Conservation (phyloP, 2,113 vertebrate species). For the Periophthalmodon schlosseri region DNA sequence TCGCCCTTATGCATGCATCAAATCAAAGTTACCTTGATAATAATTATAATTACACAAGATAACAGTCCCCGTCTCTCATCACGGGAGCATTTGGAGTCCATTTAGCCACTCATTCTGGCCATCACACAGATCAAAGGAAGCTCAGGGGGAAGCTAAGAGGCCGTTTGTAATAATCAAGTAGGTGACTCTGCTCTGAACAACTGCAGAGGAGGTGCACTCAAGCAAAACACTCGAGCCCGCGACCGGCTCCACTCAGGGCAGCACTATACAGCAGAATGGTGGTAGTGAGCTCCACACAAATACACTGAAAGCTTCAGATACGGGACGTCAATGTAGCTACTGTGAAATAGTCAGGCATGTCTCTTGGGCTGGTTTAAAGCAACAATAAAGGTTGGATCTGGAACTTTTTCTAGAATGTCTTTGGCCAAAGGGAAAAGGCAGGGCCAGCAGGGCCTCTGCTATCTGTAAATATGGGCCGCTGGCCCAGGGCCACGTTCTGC, state of each 20-base stretch:
- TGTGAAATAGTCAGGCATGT: not conserved
- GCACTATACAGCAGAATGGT: not conserved
- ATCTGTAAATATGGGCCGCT: too few relatives aligned
- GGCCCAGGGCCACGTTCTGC: accelerated
- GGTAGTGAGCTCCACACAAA: not conserved
- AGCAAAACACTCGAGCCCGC: slow-evolving; percentile 48
- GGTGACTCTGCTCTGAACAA: slow-evolving; percentile 44
- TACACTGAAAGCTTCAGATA: not conserved
- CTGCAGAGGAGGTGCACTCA: slow-evolving; percentile 42
- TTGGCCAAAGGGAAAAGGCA: too few relatives aligned
- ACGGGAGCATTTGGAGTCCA: not conserved
- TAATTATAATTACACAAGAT: not conserved
- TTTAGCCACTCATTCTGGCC: slow-evolving; percentile 16
- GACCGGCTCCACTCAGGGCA: slow-evolving; percentile 27
- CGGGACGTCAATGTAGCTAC: not conserved
- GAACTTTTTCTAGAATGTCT: not conserved
- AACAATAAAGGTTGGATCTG: not conserved
- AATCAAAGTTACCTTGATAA: not conserved
- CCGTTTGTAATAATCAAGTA: slow-evolving; percentile 32
- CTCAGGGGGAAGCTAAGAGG: slow-evolving; percentile 26
- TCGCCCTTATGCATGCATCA: not conserved
- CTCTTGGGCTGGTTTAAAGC: not conserved
- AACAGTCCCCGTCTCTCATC: slow-evolving; percentile 18
- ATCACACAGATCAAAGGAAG: slow-evolving; percentile 24
- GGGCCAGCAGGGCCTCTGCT: too few relatives aligned